phyloP scores from a whole-genome alignment of 2,888 invertebrate genomes.

The Morpho achilles region DNA sequence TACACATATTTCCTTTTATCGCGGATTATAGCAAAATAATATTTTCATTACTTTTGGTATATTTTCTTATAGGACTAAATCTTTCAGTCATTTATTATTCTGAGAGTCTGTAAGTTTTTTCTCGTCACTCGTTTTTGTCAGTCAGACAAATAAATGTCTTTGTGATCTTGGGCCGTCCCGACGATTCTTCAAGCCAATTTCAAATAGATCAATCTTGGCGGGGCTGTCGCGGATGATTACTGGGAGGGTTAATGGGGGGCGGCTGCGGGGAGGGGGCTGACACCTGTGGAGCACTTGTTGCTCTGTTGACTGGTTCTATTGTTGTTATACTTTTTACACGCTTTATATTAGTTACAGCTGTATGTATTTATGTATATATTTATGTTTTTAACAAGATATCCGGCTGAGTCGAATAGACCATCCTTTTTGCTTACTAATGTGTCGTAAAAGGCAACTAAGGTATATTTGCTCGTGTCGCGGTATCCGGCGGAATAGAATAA shows the following conservation, averaged over 20 bases:
- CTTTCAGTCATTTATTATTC: too few relatives aligned
- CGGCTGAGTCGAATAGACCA: too few relatives aligned
- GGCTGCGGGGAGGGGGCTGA: constrained; percentile 19
- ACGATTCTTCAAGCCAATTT: constrained; percentile 26
- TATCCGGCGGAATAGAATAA: too few relatives aligned
- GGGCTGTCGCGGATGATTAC: constrained; percentile 57
- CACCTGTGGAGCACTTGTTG: constrained; percentile 50
- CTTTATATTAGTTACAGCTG: neutral
- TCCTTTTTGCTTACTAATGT: neutral
- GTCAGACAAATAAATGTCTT: constrained; percentile 25
- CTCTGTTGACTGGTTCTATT: constrained; percentile 11
- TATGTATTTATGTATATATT: neutral
- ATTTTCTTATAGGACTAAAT: too few relatives aligned
- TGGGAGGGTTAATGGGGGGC: constrained; percentile 33
- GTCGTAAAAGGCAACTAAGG: too few relatives aligned
- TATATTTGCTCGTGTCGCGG: too few relatives aligned
- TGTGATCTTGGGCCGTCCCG: constrained; percentile 7
- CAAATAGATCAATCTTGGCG: constrained; percentile 51
- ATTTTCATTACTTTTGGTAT: too few relatives aligned
- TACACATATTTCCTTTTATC: too few relatives aligned
- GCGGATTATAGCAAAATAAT: too few relatives aligned
- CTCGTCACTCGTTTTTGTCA: constrained; percentile 4
- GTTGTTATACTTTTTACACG: neutral
- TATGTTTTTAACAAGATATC: neutral
- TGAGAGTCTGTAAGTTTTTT: neutral